Conservation (phyloP, 2,113 vertebrate genomes). For the Neomonachus schauinslandi region DNA sequence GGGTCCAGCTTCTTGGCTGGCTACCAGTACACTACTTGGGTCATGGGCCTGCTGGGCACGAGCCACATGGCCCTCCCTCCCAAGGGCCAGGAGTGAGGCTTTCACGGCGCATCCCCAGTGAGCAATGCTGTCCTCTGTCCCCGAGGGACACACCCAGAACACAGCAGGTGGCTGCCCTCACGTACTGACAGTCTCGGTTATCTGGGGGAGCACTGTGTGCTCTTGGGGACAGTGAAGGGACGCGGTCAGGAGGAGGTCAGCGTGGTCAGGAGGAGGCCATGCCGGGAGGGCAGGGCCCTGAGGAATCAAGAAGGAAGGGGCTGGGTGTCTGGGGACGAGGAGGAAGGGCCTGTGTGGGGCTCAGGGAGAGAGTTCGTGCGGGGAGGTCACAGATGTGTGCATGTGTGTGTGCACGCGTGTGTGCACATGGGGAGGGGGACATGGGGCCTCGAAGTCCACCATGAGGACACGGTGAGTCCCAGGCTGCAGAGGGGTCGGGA, state of each 20-base stretch:
- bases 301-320: not conserved
- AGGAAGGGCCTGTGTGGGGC: not conserved
- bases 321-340: not conserved
- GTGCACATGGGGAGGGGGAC: not conserved
- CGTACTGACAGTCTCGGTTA: not conserved
- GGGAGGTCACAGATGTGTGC: not conserved
- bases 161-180: not conserved
- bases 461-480: not conserved
- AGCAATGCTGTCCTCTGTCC: not conserved
- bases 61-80: fast-evolving
- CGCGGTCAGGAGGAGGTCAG: not conserved
- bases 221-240: not conserved
- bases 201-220: not conserved
- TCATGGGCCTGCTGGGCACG: fast-evolving
- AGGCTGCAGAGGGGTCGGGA: not conserved
- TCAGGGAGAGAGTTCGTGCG: not conserved
- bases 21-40: fast-evolving
- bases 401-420: fast-evolving
- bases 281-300: not conserved
- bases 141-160: fast-evolving
- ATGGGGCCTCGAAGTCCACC: not conserved
- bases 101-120: fast-evolving
- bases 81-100: not conserved
- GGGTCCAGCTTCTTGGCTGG: not conserved
- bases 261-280: not conserved